Evolutionary conservation across 2,797 vertebrate species (phyloP).

Genomic region (Lacerta bilineata): DNA sequence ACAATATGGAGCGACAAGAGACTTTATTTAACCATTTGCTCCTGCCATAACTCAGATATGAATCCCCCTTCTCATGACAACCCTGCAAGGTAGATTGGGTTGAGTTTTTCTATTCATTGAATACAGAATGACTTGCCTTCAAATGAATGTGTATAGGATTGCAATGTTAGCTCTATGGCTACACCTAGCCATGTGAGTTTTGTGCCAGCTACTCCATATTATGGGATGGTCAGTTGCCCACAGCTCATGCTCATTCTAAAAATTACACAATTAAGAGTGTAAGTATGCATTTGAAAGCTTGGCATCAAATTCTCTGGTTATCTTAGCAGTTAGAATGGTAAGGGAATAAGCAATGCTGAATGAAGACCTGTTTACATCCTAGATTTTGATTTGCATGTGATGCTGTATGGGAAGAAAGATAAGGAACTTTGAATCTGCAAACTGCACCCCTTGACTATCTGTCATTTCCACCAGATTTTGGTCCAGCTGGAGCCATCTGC

Average conservation of each 20-base stretch:
- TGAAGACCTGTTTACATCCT: neutral
- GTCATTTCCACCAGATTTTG: neutral
- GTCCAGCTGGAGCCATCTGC: too few relatives aligned
- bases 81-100: too few relatives aligned
- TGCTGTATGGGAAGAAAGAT: too few relatives aligned
- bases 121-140: neutral
- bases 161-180: neutral
- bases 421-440: too few relatives aligned
- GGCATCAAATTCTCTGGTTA: conserved; percentile 20
- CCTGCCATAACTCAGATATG: neutral
- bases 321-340: neutral
- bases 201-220: neutral
- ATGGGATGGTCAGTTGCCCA: neutral
- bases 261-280: neutral
- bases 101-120: neutral
- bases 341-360: neutral
- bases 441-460: too few relatives aligned
- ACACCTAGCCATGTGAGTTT: neutral
- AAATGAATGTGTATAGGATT: neutral
- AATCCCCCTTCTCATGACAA: neutral
- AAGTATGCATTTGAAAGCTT: neutral
- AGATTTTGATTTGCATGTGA: neutral
- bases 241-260: neutral
- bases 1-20: neutral
- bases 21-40: neutral